Base-by-base conservation (phyloP, 2,113 vertebrate species). In the Sciurus niger region DNA sequence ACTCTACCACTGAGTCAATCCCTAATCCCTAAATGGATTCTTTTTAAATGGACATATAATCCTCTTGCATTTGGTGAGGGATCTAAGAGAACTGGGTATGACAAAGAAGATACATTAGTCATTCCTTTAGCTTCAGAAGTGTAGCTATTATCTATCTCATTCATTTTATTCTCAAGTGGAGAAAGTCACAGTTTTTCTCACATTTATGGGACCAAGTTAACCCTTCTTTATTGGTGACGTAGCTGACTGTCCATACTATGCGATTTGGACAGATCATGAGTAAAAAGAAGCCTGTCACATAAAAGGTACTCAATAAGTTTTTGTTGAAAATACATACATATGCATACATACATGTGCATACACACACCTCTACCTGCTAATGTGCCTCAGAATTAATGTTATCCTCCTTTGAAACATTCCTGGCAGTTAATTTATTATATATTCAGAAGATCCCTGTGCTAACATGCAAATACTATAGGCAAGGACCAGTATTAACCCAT, bases 191-290 rank as follows among this genome's bases (percentile, higher is more conserved):
- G 6, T 87, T 91, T 90, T 93, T 77, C 53, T 72, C 72, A 78
- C 67, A 58, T 84, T 78, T 95, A 72, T 2, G 70, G 22, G 65
- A 88, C 28, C 82, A 93, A 83, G 43, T 87, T 90, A 90, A n/a
- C 53, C 30, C 13, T 80, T 89, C 28, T 80, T 55, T 67, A 79
- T 48, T 89, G 25, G 10, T 60, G 16, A 95, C 80, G 28, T 74
- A 96, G 32, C 55, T 90, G 11, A 68, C 40, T 90, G 6, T 32
- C 73, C 10, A 22, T 85, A 74, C 40, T 78, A 12, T 87, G 40
- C 28, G 2, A 70, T 83, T 53, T 93, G n/a, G 30, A 24, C 83
- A 25, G 37, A 40, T 92, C 37, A 43, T 91, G 46, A 91, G 3
- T 90, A 10, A 25, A 51, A 96, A 83, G 60, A 88, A 51, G 16